Evolutionary conservation across 2,888 invertebrate genomes (phyloP).

Genomic region (Tryphoninae sp.): DNA sequence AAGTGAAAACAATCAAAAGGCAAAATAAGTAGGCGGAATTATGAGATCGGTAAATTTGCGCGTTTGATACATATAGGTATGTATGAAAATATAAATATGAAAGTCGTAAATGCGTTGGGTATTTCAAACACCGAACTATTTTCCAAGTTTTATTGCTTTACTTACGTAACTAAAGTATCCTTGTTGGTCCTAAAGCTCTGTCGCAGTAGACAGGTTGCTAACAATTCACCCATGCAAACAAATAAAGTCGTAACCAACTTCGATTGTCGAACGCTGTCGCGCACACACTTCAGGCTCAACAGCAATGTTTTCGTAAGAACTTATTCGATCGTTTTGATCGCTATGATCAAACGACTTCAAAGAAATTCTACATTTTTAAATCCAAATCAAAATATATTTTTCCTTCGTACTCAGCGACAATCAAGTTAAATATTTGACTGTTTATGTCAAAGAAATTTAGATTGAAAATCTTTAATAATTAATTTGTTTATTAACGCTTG

Average conservation of each 20-base stretch:
- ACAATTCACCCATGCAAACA: constrained; percentile 18
- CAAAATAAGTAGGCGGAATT: no score
- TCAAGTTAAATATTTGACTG: no score
- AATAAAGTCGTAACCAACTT: background rate
- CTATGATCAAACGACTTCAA: constrained; percentile 1
- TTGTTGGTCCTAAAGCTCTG: constrained; percentile 1
- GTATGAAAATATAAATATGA: no score
- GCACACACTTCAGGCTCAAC: constrained; percentile 25
- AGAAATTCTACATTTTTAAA: constrained; percentile 29
- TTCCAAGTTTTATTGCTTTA: constrained; percentile 35
- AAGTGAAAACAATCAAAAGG: background rate
- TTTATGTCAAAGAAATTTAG: background rate
- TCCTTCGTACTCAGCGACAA: background rate
- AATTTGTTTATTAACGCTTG: background rate
- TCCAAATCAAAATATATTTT: background rate
- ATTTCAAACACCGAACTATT: background rate
- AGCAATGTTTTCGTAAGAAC: constrained; percentile 11
- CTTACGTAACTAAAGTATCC: constrained; percentile 41
- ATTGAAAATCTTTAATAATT: constrained; percentile 1
- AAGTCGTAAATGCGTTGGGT: background rate
- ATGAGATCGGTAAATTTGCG: no score
- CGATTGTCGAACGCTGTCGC: constrained; percentile 7
- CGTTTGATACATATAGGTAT: no score
- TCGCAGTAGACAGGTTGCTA: constrained; percentile 13
- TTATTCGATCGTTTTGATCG: constrained; percentile 10